Conservation (phyloP, 2,888 invertebrate species). For the Hecatera dysodea region DNA sequence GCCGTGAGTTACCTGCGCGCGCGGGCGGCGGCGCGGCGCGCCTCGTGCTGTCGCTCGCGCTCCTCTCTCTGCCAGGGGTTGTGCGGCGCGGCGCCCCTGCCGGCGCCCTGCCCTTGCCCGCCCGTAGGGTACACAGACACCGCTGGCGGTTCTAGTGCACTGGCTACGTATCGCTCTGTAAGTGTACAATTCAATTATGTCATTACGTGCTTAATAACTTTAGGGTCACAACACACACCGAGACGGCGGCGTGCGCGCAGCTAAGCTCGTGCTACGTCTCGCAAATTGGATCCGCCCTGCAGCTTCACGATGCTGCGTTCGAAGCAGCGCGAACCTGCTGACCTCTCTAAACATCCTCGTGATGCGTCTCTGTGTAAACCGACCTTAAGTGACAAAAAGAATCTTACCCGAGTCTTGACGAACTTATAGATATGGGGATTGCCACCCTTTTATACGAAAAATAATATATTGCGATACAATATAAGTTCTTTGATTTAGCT, state of each 20-base stretch:
- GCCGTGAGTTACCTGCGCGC: constrained; percentile 84
- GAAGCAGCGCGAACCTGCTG: too few relatives aligned
- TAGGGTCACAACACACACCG: too few relatives aligned
- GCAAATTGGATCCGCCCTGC: neutral
- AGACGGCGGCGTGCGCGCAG: too few relatives aligned
- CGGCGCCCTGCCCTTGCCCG: constrained; percentile 45
- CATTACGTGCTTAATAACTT: too few relatives aligned
- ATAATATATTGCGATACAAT: neutral
- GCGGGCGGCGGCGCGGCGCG: constrained; percentile 76
- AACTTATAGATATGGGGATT: neutral
- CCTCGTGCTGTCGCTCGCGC: constrained; percentile 93
- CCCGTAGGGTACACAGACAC: constrained; percentile 92
- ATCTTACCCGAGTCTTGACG: neutral
- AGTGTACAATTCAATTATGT: neutral
- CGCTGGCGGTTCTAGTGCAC: constrained; percentile 93
- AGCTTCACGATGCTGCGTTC: neutral
- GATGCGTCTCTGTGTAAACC: neutral
- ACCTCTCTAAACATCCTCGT: neutral
- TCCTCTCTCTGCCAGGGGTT: constrained; percentile 99
- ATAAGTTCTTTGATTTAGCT: too few relatives aligned
- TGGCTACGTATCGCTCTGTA: constrained; percentile 78
- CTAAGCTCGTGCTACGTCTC: too few relatives aligned
- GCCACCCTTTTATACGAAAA: too few relatives aligned
- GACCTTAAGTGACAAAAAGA: neutral
- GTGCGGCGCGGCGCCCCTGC: constrained; percentile 77